These are phyloP conservation scores for Rhineura floridana DNA, from an alignment of 2,113 vertebrate species.

Conservation along the genomic window DNA sequence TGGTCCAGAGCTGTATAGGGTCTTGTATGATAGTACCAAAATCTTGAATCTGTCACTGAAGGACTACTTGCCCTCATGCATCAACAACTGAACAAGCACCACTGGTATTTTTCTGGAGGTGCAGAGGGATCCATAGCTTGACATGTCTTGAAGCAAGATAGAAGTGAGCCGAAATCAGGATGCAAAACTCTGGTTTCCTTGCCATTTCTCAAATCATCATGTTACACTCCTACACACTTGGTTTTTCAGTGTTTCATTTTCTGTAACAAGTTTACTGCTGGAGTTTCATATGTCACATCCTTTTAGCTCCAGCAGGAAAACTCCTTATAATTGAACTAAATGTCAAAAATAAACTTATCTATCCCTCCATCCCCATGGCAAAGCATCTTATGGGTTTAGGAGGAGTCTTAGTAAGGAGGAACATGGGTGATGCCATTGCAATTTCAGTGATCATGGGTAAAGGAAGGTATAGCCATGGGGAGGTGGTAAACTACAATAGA, in stretches of 20 bases:
- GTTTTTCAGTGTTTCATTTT: conserved; percentile 28
- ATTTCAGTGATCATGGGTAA: too few species aligned
- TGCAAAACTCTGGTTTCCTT: neutral
- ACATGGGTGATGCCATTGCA: too few species aligned
- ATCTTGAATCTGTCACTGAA: neutral
- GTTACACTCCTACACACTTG: neutral
- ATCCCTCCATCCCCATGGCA: neutral
- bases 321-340: neutral
- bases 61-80: neutral
- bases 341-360: neutral
- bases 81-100: neutral
- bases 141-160: neutral
- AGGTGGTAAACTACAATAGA: too few species aligned
- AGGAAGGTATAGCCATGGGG: too few species aligned
- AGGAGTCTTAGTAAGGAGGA: too few species aligned
- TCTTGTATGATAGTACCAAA: too few species aligned
- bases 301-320: neutral
- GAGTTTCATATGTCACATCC: neutral
- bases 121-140: neutral
- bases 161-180: conserved; percentile 4
- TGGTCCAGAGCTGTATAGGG: too few species aligned
- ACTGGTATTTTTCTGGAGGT: conserved; percentile 2
- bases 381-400: too few species aligned
- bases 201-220: neutral
- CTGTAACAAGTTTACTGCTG: neutral